Evolutionary conservation across 1,140 invertebrate genomes (phyloP).

Genomic region (Drosophila orosa): DNA sequence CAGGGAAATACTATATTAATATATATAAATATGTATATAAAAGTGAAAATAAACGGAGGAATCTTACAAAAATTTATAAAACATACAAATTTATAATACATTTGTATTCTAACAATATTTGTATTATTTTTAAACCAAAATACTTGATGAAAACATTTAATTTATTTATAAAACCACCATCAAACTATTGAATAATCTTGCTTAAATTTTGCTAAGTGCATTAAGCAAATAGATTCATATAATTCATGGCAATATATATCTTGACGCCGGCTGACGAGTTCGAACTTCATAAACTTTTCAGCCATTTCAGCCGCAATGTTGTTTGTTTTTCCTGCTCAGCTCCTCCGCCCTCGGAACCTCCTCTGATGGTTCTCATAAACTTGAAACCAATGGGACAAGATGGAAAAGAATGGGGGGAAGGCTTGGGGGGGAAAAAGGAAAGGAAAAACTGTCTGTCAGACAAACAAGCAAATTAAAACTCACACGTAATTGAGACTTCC

Average conservation of each 20-base stretch:
- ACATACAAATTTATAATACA: neutral
- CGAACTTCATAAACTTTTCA: slow-evolving; percentile 62
- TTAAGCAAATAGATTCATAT: slow-evolving; percentile 15
- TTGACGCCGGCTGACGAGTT: slow-evolving; percentile 10
- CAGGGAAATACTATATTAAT: neutral
- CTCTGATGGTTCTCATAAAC: slow-evolving; percentile 47
- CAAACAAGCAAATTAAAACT: slow-evolving; percentile 60
- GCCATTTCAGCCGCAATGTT: slow-evolving; percentile 17
- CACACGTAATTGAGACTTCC: slow-evolving; percentile 76
- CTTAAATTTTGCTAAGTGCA: neutral
- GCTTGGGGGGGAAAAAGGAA: neutral
- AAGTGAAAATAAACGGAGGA: neutral
- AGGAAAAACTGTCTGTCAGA: slow-evolving; percentile 56
- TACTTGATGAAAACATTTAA: neutral
- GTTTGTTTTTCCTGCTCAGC: slow-evolving; percentile 26
- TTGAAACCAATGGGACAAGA: slow-evolving; percentile 27
- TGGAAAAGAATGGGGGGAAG: neutral
- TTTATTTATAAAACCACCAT: no score
- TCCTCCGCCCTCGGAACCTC: no score
- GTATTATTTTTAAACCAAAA: neutral
- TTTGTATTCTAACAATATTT: no score
- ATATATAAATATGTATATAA: neutral
- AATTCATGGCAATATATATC: slow-evolving; percentile 38
- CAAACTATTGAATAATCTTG: neutral
- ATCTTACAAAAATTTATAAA: neutral